Conservation (phyloP, 2,797 vertebrate genomes). For the Diceros bicornis region DNA sequence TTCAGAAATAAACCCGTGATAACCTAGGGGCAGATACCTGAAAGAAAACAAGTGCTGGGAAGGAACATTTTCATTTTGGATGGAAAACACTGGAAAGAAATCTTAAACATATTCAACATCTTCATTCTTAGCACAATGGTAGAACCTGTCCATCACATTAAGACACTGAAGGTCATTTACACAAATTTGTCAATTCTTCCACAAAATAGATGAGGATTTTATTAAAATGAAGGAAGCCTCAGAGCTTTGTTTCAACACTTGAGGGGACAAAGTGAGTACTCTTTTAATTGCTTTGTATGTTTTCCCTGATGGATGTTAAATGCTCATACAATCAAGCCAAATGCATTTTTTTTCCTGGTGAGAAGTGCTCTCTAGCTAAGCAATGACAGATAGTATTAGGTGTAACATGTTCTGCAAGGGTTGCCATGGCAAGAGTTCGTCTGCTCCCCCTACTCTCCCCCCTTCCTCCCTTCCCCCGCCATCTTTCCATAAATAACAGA, state of each 20-base stretch:
- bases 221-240: not conserved
- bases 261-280: not conserved
- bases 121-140: not conserved
- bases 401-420: slow-evolving; percentile 43
- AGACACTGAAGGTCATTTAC: not conserved
- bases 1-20: not conserved
- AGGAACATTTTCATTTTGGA: not conserved
- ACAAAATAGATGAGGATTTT: not conserved
- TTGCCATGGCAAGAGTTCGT: slow-evolving; percentile 80
- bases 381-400: slow-evolving; percentile 55
- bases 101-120: not conserved
- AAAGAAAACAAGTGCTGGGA: not conserved
- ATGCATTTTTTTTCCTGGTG: not conserved
- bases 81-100: not conserved
- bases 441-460: not conserved
- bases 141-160: not conserved
- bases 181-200: not conserved
- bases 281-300: slow-evolving; percentile 40
- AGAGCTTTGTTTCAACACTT: slow-evolving; percentile 42
- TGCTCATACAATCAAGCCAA: slow-evolving; percentile 66
- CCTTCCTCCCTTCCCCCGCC: not conserved
- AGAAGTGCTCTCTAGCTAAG: slow-evolving; percentile 60
- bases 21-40: not conserved
- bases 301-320: slow-evolving; percentile 61
- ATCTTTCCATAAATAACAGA: slow-evolving; percentile 78